phyloP scores from a whole-genome alignment of 2,888 invertebrate species.

The Ischnus inquisitorius region DNA sequence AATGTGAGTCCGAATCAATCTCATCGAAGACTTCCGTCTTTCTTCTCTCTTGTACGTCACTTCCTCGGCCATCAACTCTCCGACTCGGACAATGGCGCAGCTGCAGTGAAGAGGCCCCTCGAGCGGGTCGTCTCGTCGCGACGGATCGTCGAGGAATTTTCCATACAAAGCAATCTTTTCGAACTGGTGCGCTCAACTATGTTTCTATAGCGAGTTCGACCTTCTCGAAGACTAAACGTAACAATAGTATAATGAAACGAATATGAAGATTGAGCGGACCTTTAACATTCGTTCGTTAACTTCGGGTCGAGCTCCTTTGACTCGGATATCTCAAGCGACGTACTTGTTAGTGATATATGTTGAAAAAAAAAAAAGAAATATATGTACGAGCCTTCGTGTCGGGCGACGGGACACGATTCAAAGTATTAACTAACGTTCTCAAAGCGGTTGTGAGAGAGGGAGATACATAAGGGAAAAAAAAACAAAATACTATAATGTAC shows the following conservation, averaged over 20 bases:
- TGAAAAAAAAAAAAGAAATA: not conserved
- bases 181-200: not conserved
- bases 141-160: conserved; percentile 22
- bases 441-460: conserved; percentile 64
- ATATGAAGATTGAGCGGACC: not conserved
- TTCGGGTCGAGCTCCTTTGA: conserved; percentile 1
- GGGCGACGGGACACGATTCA: conserved; percentile 57
- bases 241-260: conserved; percentile 4
- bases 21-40: not conserved
- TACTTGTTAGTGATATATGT: not conserved
- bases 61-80: not conserved
- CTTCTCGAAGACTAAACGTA: not conserved
- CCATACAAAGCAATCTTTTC: conserved; percentile 16
- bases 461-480: not conserved
- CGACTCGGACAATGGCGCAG: too few species aligned
- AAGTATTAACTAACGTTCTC: conserved; percentile 69
- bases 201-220: not conserved
- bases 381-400: conserved; percentile 26
- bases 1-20: conserved; percentile 86
- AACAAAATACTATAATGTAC: conserved; percentile 42
- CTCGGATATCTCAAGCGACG: not conserved
- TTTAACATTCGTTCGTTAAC: conserved; percentile 11
- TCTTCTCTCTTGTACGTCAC: not conserved
- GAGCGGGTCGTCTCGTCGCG: not conserved
- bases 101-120: too few species aligned